Evolutionary conservation across 2,888 invertebrate genomes (phyloP).

Genomic region (Drosophila limbata): DNA sequence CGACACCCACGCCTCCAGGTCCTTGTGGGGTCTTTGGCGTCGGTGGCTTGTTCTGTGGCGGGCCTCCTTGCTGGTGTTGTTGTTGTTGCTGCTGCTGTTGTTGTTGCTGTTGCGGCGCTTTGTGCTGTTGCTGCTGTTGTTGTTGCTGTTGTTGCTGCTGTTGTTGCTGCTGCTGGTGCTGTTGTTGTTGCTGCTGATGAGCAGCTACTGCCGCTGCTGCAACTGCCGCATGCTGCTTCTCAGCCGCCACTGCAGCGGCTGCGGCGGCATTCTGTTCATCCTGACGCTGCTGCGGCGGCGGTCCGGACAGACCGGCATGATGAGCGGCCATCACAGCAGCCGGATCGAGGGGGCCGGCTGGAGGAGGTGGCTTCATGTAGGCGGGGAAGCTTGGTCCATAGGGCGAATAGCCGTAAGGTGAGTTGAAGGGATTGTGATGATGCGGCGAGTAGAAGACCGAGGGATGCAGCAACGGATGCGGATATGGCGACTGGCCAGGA

Average conservation of each 20-base stretch:
- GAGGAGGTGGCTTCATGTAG: slow-evolving; percentile 85
- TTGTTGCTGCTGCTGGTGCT: slow-evolving; percentile 26
- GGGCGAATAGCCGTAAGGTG: slow-evolving; percentile 87
- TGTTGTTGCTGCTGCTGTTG: slow-evolving; percentile 32
- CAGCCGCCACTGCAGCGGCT: slow-evolving; percentile 74
- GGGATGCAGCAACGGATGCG: slow-evolving; percentile 89
- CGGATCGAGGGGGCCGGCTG: slow-evolving; percentile 84
- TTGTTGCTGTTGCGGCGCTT: slow-evolving; percentile 60
- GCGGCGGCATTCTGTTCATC: slow-evolving; percentile 85
- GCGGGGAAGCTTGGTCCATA: slow-evolving; percentile 86
- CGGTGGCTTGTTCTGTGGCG: slow-evolving; percentile 84
- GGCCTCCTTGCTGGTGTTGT: slow-evolving; percentile 65
- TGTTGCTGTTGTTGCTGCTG: slow-evolving; percentile 54
- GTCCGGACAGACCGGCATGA: slow-evolving; percentile 85
- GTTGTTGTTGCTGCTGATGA: slow-evolving; percentile 45
- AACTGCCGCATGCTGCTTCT: slow-evolving; percentile 60
- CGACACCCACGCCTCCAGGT: slow-evolving; percentile 72
- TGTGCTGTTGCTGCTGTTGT: slow-evolving; percentile 53
- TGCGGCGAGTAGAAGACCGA: slow-evolving; percentile 90
- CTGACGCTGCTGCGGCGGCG: slow-evolving; percentile 86
- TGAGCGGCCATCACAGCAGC: slow-evolving; percentile 84
- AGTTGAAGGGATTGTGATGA: slow-evolving; percentile 87
- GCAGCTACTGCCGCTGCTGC: slow-evolving; percentile 77
- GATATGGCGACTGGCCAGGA: slow-evolving; percentile 90
- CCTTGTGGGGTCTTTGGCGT: slow-evolving; percentile 86